phyloP scores from a whole-genome alignment of 2,888 invertebrate species.

The Drosophila rellima region DNA sequence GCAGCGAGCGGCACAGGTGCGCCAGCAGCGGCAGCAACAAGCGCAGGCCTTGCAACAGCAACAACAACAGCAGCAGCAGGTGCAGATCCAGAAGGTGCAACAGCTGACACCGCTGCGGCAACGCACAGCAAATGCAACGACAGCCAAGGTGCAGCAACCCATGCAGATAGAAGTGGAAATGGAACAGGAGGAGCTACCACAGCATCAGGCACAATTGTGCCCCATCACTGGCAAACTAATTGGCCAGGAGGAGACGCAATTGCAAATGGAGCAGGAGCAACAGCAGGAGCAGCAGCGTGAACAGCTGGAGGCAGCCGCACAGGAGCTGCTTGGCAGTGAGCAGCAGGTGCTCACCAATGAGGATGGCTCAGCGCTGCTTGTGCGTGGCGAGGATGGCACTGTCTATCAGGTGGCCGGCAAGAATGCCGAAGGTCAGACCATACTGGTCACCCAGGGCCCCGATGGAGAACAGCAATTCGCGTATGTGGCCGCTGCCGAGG shows the following conservation, averaged over 20 bases:
- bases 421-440: conserved; percentile 91
- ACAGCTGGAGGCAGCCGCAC: conserved; percentile 77
- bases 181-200: conserved; percentile 74
- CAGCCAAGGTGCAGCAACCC: conserved; percentile 69
- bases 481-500: conserved; percentile 88
- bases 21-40: conserved; percentile 69
- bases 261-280: conserved; percentile 75
- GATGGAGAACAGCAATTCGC: conserved; percentile 92
- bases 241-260: conserved; percentile 87
- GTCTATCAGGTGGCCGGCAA: conserved; percentile 91
- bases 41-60: conserved; percentile 62
- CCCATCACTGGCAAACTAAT: conserved; percentile 88
- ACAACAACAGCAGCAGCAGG: conserved; percentile 61
- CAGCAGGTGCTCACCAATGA: conserved; percentile 86
- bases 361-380: conserved; percentile 90
- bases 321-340: conserved; percentile 80
- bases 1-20: conserved; percentile 71
- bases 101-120: conserved; percentile 86
- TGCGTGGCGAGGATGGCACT: conserved; percentile 92
- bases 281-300: conserved; percentile 79
- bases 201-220: conserved; percentile 88
- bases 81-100: conserved; percentile 85
- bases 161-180: conserved; percentile 61
- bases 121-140: conserved; percentile 83
- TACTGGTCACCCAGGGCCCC: conserved; percentile 90